A percentile compares a stretch with the other conserved stretches of the same genome.
Conservation (phyloP, 2,797 vertebrate genomes). For the Arrhamphus sclerolepis region DNA sequence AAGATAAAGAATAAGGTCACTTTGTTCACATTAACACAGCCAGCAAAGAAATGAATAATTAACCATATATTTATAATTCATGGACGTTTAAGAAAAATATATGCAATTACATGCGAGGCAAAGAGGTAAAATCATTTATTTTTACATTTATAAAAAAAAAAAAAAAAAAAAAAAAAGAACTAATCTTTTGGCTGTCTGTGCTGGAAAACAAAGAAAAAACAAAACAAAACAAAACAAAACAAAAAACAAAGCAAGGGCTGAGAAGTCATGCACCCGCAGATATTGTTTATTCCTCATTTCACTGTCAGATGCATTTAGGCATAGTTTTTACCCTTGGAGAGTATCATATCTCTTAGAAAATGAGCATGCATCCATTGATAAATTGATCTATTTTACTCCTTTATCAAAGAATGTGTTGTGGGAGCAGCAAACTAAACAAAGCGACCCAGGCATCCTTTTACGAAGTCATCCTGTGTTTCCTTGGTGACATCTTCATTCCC, state of each 20-base stretch:
- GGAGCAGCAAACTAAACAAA: conserved; percentile 12
- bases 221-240: background rate
- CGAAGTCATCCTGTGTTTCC: conserved; percentile 16
- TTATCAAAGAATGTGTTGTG: conserved; percentile 5
- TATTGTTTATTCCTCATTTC: background rate
- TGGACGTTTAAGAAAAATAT: conserved; percentile 80
- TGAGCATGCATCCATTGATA: conserved; percentile 1
- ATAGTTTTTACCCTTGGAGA: background rate
- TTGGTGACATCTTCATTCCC: conserved; percentile 26
- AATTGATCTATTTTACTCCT: conserved; percentile 5
- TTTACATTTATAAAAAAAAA: no score
- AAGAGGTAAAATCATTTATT: conserved; percentile 39
- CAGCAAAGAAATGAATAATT: conserved; percentile 77
- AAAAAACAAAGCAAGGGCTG: background rate
- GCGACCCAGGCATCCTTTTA: background rate
- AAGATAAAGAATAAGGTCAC: conserved; percentile 76
- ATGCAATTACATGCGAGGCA: conserved; percentile 73
- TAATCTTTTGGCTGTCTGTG: conserved; percentile 3
- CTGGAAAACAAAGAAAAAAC: conserved; percentile 13
- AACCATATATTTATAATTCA: conserved; percentile 79
- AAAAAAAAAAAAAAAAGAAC: conserved; percentile 2
- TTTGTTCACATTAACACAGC: conserved; percentile 80
- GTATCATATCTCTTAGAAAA: conserved; percentile 3
- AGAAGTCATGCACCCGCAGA: background rate
- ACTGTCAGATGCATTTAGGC: conserved; percentile 5